Evolutionary conservation across 2,888 invertebrate genomes (phyloP).

Genomic region (Drosophila glabriapex): DNA sequence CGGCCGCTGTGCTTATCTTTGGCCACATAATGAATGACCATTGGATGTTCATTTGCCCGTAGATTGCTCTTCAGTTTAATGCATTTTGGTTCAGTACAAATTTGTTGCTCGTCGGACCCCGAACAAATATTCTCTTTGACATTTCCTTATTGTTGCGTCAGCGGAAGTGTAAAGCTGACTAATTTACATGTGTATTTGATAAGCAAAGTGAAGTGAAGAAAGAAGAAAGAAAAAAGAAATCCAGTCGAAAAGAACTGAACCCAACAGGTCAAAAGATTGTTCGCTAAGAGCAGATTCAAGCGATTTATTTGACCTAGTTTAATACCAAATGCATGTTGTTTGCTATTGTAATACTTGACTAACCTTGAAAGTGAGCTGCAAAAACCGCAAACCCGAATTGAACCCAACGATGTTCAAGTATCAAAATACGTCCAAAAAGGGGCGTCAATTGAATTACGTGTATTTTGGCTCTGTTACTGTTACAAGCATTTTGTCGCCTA

Average conservation of each 20-base stretch:
- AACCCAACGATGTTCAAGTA: constrained; percentile 39
- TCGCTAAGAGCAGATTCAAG: not conserved
- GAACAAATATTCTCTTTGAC: constrained; percentile 28
- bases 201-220: constrained; percentile 28
- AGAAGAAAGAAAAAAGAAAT: constrained; percentile 9
- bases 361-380: constrained; percentile 56
- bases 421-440: constrained; percentile 36
- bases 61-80: constrained; percentile 45
- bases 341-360: constrained; percentile 3
- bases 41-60: constrained; percentile 49
- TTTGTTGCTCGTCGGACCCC: constrained; percentile 58
- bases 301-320: not conserved
- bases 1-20: constrained; percentile 37
- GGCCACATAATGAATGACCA: constrained; percentile 31
- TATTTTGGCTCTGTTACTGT: constrained; percentile 10
- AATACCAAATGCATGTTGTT: not conserved
- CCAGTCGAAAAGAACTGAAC: constrained; percentile 1
- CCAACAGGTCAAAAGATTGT: not conserved
- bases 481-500: constrained; percentile 33
- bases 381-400: constrained; percentile 20
- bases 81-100: constrained; percentile 55
- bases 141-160: constrained; percentile 40
- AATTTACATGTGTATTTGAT: constrained; percentile 48
- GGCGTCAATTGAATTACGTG: constrained; percentile 67
- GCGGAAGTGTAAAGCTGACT: constrained; percentile 64